Evolutionary conservation across 2,113 vertebrate genomes (phyloP).

Genomic region (Phodopus roborovskii): DNA sequence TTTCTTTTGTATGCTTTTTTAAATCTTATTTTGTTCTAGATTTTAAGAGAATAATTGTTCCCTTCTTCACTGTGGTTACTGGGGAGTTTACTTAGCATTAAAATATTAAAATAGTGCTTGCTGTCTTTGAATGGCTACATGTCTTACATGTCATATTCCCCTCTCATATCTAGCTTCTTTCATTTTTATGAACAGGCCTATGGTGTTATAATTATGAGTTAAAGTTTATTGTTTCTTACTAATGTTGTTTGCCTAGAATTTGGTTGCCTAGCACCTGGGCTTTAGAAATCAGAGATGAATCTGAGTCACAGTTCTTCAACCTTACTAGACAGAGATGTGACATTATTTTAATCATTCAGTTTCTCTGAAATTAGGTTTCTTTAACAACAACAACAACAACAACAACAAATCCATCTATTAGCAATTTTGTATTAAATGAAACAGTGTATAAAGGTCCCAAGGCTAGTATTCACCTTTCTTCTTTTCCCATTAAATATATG

Average conservation of each 20-base stretch:
- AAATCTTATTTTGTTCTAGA: background rate
- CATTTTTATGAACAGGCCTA: background rate
- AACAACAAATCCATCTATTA: background rate
- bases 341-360: background rate
- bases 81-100: background rate
- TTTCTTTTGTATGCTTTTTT: background rate
- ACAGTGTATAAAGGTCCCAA: background rate
- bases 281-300: slow-evolving; percentile 8
- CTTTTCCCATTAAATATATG: background rate
- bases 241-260: background rate
- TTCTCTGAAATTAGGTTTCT: slow-evolving; percentile 32
- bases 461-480: background rate
- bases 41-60: slow-evolving; percentile 38
- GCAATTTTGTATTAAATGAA: background rate
- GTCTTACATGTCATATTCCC: background rate
- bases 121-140: background rate
- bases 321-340: background rate
- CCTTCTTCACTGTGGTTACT: background rate
- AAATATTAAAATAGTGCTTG: background rate
- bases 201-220: background rate
- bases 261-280: background rate
- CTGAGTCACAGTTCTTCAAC: background rate
- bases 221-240: slow-evolving; percentile 9
- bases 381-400: background rate
- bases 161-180: background rate